These are phyloP conservation scores for Chelonoidis abingdonii DNA, from an alignment of 2,113 vertebrate species.

Conservation along the genomic window DNA sequence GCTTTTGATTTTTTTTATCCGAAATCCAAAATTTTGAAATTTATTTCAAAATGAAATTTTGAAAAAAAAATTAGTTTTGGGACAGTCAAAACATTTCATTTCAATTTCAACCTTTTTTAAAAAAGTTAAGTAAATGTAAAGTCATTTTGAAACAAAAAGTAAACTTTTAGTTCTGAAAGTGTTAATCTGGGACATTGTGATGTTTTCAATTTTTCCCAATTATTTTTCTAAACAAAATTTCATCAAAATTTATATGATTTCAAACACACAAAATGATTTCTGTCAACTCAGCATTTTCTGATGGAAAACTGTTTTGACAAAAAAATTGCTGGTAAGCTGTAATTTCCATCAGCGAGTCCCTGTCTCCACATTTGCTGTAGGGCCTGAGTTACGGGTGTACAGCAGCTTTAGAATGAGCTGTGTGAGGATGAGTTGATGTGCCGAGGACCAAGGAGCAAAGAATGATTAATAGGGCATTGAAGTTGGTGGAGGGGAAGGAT, in stretches of 20 bases:
- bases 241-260: background rate
- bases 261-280: background rate
- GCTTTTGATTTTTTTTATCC: background rate
- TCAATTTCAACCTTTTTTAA: background rate
- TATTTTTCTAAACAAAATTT: background rate
- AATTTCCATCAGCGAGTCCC: background rate
- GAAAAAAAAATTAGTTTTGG: background rate
- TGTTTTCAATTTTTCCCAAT: background rate
- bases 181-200: background rate
- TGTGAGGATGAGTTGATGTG: background rate
- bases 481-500: background rate
- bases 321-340: background rate
- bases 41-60: background rate
- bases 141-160: background rate
- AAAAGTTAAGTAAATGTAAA: background rate
- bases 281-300: background rate
- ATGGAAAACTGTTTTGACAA: background rate
- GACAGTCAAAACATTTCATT: background rate
- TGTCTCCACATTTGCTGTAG: background rate
- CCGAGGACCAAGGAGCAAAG: background rate
- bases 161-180: background rate
- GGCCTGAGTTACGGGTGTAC: background rate
- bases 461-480: background rate
- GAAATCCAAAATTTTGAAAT: background rate
- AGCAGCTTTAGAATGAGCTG: background rate